Evolutionary conservation across 2,113 vertebrate species (phyloP).

Genomic region (Bubo scandiacus): DNA sequence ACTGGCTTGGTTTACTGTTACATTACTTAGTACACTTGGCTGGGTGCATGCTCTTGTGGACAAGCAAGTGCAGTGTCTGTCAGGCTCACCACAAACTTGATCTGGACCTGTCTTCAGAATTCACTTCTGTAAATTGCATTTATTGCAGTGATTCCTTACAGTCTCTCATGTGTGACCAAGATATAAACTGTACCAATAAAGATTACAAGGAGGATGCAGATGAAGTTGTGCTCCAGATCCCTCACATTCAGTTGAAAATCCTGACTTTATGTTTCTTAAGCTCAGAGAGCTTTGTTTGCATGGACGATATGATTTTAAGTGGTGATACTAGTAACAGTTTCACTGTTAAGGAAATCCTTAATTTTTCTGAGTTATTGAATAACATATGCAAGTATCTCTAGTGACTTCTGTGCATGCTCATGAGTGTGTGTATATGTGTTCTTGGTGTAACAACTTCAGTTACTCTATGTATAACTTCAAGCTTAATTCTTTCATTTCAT

Average conservation of each 20-base stretch:
- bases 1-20: neutral
- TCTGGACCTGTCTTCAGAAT: neutral
- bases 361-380: neutral
- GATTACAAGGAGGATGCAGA: neutral
- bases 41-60: neutral
- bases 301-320: neutral
- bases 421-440: accelerated
- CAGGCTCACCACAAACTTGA: accelerated
- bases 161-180: neutral
- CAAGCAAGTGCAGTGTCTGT: neutral
- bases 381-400: accelerated
- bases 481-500: neutral
- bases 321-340: neutral
- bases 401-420: accelerated
- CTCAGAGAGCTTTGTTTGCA: neutral
- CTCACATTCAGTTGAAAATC: neutral
- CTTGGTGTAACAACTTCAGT: neutral
- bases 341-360: neutral
- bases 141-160: neutral
- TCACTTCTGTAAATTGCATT: neutral
- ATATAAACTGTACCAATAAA: neutral
- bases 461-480: neutral
- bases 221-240: neutral
- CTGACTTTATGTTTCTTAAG: neutral
- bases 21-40: neutral